Base-by-base conservation (phyloP, 2,113 vertebrate genomes). In the Erpornis zantholeuca region DNA sequence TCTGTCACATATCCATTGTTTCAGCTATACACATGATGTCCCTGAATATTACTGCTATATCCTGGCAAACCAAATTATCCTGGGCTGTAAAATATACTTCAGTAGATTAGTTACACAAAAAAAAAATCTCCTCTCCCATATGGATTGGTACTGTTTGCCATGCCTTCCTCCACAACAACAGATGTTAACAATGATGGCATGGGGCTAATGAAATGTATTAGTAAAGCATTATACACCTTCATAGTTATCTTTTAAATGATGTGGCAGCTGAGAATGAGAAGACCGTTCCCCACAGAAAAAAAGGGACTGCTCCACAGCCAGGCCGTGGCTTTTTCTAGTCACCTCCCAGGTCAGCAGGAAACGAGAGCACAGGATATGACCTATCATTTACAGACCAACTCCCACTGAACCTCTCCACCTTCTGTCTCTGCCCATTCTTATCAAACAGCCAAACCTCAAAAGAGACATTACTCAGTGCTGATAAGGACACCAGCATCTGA, bases 241-340 rank as follows among this genome's bases (percentile, higher is more conserved):
- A 73, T 27, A 80, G 12, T 4, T 54, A 50, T 66, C 15, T 73
- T 90, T 71, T n/a, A 49, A 86, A 57, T 31, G 5, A 56, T 9
- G 28, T 29, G 40, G 72, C 40, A 88, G 38, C 75, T 86, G 47
- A 63, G 47, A 86, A 72, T 0, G 11, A 82, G 71, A 52, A 72
- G n/a, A 4, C n/a, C 18, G 0, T 5, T 71, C 5, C 21, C 13
- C 60, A 36, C 0, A 7, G 47, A 70, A 70, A 72, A 63, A 1
- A 4, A 85, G 49, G 1, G 4, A 50, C 24, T n/a, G 31, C 40
- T 91, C n/a, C 31, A 17, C 3, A 54, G 21, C 12, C 28, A 31
- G 38, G 45, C 63, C 65, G 17, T 1, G 18, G 31, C 6, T 36
- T 56, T 86, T 64, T 49, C 45, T 10, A 29, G 85, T 57, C 31